Base-by-base conservation (phyloP, 1,140 invertebrate species). In the Eriocheir sinensis region DNA sequence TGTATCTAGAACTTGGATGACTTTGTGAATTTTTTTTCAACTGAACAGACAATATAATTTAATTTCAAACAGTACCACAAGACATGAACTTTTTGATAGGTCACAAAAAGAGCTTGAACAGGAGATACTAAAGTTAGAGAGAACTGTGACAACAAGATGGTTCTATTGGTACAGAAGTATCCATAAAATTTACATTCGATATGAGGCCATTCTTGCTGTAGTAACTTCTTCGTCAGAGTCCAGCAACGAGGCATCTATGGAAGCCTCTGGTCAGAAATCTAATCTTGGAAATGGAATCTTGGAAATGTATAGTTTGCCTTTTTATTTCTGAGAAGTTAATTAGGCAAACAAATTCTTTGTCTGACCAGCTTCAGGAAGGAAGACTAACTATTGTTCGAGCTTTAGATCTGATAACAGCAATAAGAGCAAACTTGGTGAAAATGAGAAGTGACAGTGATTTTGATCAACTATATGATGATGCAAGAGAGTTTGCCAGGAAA, bases 81-180 rank as follows among this genome's bases (percentile, higher is more conserved):
- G n/a, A n/a, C n/a, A n/a, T 79, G 48, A 92, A 80, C 53, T 92
- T 60, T 90, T 48, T 90, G 89, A 48, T 36, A 90, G 41, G 48
- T 90, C 41, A 90, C 89, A 90, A 60, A 90, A 90, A 90, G 89
- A 90, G 89, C 40, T 48, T 21, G 34, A 44, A 60, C 89, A 90
- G 48, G 89, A 90, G 40, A 89, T 38, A 90, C 40, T 34, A n/a
- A n/a, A n/a, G n/a, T n/a, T n/a, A n/a, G n/a, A n/a, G n/a, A n/a
- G n/a, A n/a, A n/a, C n/a, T 44, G 40, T 90, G 89, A 44, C 89
- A 48, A 90, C 38, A 48, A 72, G 48, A 80, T 92, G 60, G 53
- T 92, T 92, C 15, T 80, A 92, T 92, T 92, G 34, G 60, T 92
- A 92, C 30, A 92, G 48, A 38, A 92, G 90, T 80, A 92, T 92